These are phyloP conservation scores for Chrysopilus asiliformis DNA, from an alignment of 2,888 invertebrate genomes.

Conservation along the genomic window DNA sequence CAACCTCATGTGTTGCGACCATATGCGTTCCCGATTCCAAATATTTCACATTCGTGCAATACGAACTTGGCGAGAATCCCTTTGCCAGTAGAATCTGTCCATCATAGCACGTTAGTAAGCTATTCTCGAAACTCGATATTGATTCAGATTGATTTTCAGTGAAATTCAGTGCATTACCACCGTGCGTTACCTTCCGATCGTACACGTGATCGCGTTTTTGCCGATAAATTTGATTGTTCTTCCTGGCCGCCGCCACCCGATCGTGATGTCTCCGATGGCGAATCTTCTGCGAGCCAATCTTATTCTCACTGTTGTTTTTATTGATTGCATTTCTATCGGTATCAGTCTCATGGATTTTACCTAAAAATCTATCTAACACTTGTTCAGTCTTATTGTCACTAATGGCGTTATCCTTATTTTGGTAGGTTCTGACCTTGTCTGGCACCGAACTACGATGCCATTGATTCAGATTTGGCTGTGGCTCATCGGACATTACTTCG, in stretches of 20 bases:
- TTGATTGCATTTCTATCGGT: too few species aligned
- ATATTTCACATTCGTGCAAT: slow-evolving; percentile 55
- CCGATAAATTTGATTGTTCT: too few species aligned
- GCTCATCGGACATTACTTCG: slow-evolving; percentile 21
- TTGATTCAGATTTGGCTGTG: not conserved
- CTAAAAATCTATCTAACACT: too few species aligned
- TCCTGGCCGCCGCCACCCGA: too few species aligned
- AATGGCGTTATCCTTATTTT: too few species aligned
- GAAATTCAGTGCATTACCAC: slow-evolving; percentile 52
- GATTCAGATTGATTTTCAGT: slow-evolving; percentile 47
- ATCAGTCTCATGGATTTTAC: too few species aligned
- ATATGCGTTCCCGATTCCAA: slow-evolving; percentile 55
- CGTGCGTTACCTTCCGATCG: slow-evolving; percentile 63
- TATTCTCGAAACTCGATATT: slow-evolving; percentile 72
- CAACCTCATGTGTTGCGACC: slow-evolving; percentile 55
- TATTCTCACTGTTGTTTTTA: too few species aligned
- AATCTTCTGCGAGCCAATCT: too few species aligned
- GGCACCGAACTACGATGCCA: slow-evolving; percentile 4
- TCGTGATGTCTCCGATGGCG: too few species aligned
- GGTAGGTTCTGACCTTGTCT: too few species aligned
- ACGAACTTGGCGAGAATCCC: slow-evolving; percentile 52
- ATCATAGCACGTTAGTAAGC: slow-evolving; percentile 59
- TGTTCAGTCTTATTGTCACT: too few species aligned
- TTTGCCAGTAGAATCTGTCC: slow-evolving; percentile 60
- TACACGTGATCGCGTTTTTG: slow-evolving; percentile 39